Evolutionary conservation across 1,140 invertebrate genomes (phyloP), one percentile per base, ranked within the genome.

Genomic region (Drosophila orena): DNA sequence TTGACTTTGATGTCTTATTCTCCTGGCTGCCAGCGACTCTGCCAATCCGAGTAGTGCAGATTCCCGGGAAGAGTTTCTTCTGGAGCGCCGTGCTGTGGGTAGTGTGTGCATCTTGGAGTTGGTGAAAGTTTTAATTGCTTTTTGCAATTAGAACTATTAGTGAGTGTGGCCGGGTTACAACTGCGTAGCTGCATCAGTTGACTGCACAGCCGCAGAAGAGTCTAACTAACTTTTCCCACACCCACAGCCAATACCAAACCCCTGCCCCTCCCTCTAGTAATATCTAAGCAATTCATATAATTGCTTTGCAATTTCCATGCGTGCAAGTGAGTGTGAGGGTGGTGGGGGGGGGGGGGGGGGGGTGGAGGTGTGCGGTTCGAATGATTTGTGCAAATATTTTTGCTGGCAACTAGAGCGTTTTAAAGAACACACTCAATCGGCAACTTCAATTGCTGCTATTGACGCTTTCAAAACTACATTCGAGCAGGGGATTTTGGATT

Each of bases 81-180:
- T 59, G 27, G 37, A 47, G 34, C 69, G 40, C 37, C 44, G 24
- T 22, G 40, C n/a, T 50, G 46, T 46, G 55, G 47, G 56, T 77
- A 57, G 56, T 77, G 53, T 88, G 68, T 71, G 76, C 79, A 79
- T 89, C 83, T 88, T 88, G 79, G 60, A 89, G 84, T 75, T 68
- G 64, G 79, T 60, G 77, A 89, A 89, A 89, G 84, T 89, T 89
- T 89, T 89, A 89, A 89, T 89, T 89, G 84, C 84, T 89, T 89
- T 89, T 89, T 89, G 84, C 84, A 89, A 89, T 89, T 89, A 89
- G 84, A 89, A 89, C 84, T 89, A 89, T 89, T 89, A 89, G 85
- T 88, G 83, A 88, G 76, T 88, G 79, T 65, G 68, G 71, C 70
- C 80, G 62, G 66, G 69, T 88, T 89, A 89, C 84, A 84, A 84